Evolutionary conservation across 2,797 vertebrate species (phyloP).

Genomic region (Chiloscyllium punctatum): DNA sequence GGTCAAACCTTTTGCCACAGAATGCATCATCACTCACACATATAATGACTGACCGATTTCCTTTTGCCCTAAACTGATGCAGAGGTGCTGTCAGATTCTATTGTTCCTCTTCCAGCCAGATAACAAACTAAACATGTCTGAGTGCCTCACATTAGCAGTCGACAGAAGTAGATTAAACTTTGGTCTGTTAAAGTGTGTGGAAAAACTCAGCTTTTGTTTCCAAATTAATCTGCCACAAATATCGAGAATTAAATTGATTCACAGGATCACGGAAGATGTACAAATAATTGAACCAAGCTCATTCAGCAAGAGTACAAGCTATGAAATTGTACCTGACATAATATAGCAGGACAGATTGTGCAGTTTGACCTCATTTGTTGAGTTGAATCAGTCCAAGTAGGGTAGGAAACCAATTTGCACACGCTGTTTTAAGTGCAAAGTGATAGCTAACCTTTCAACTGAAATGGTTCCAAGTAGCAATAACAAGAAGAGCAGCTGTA

Average conservation of each 20-base stretch:
- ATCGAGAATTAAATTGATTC: constrained; percentile 1
- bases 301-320: neutral
- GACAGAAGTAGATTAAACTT: constrained; percentile 12
- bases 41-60: neutral
- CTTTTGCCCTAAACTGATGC: neutral
- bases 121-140: neutral
- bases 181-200: neutral
- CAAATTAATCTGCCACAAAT: constrained; percentile 27
- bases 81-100: neutral
- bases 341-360: neutral
- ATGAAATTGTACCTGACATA: neutral
- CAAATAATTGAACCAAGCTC: constrained; percentile 20
- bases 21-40: neutral
- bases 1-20: neutral
- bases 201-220: neutral
- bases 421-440: neutral
- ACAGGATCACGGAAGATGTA: neutral
- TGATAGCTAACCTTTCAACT: neutral
- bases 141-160: neutral
- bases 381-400: neutral
- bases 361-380: constrained; percentile 7
- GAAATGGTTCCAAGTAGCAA: neutral
- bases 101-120: neutral
- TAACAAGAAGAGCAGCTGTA: neutral
- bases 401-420: neutral